A percentile compares a stretch with the other conserved stretches of the same genome.
phyloP scores from a whole-genome alignment of 2,797 vertebrate genomes.

The Hippocampus kuda region DNA sequence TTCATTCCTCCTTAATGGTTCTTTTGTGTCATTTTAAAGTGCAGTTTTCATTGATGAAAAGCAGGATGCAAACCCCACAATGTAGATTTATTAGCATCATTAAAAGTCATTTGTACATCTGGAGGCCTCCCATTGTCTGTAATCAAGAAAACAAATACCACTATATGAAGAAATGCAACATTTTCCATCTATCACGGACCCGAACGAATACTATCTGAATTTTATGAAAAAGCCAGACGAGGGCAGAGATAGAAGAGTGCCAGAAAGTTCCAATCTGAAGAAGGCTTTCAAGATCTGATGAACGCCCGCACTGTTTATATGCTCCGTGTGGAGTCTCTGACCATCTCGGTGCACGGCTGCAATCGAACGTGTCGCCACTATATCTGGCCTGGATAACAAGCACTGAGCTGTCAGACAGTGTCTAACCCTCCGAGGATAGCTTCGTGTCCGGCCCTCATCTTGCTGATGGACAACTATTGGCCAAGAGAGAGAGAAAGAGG shows the following conservation, averaged over 20 bases:
- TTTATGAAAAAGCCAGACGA: background rate
- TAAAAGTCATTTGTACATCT: background rate
- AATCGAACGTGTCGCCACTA: constrained; percentile 55
- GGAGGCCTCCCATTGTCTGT: background rate
- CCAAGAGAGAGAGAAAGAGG: constrained; percentile 3
- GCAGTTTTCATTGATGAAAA: background rate
- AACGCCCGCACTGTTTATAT: background rate
- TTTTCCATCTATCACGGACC: background rate
- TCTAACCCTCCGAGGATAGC: constrained; percentile 43
- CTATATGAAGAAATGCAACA: background rate
- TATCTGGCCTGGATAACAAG: constrained; percentile 56
- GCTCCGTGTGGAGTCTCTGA: constrained; percentile 23
- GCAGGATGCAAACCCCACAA: background rate
- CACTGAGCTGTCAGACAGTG: constrained; percentile 47
- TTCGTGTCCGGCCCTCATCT: constrained; percentile 28
- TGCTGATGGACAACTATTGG: constrained; percentile 45
- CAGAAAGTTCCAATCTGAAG: background rate
- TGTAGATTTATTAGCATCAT: background rate
- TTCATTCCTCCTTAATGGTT: background rate
- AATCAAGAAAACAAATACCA: background rate
- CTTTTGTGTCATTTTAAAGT: background rate
- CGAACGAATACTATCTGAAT: background rate
- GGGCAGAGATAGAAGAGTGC: background rate
- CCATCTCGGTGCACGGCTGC: constrained; percentile 28
- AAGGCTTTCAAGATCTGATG: background rate